Evolutionary conservation across 2,888 invertebrate species (phyloP).

Genomic region (Atrina japonica): DNA sequence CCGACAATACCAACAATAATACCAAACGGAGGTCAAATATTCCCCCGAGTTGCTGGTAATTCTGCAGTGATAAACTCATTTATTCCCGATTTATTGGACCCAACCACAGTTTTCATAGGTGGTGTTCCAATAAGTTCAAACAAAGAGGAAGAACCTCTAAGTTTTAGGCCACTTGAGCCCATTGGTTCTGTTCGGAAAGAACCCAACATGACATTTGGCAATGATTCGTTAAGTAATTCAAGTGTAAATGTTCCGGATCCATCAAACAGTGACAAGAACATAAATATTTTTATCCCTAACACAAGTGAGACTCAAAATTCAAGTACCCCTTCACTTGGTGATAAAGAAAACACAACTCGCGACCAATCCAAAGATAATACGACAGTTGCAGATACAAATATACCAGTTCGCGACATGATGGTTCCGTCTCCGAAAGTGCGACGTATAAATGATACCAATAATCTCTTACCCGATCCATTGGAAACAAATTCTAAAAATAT

Average conservation of each 20-base stretch:
- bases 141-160: conserved; percentile 19
- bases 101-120: neutral
- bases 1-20: too few relatives aligned
- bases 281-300: neutral
- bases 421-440: too few relatives aligned
- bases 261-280: neutral
- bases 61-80: neutral
- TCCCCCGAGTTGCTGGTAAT: neutral
- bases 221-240: neutral
- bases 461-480: too few relatives aligned
- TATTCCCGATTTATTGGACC: neutral
- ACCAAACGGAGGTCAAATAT: too few relatives aligned
- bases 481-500: too few relatives aligned
- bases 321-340: too few relatives aligned
- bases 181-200: neutral
- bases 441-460: too few relatives aligned
- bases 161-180: conserved; percentile 16
- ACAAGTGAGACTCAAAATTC: neutral
- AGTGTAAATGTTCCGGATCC: neutral
- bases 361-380: too few relatives aligned
- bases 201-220: too few relatives aligned
- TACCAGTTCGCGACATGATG: too few relatives aligned
- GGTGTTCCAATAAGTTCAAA: conserved; percentile 10
- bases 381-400: too few relatives aligned
- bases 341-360: too few relatives aligned